phyloP scores from a whole-genome alignment of 2,888 invertebrate species.

The Girardia tigrina region DNA sequence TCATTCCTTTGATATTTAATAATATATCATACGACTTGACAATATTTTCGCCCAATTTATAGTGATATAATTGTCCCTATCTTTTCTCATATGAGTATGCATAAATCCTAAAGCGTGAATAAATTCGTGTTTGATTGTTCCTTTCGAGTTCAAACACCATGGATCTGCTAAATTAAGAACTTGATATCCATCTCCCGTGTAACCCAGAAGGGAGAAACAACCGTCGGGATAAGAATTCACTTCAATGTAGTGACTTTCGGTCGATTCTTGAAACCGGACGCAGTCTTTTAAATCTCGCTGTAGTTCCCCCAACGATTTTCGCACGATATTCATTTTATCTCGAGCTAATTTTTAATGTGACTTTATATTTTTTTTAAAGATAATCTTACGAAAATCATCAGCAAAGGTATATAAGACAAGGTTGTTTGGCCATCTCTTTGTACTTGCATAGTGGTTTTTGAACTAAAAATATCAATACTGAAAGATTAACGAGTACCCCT shows the following conservation, averaged over 20 bases:
- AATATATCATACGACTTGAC: not conserved
- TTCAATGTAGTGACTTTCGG: not conserved
- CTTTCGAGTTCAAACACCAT: not conserved
- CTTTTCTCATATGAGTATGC: not conserved
- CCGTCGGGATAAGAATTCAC: not conserved
- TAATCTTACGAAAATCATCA: not conserved
- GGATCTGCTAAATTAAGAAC: not conserved
- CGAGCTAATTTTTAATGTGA: not conserved
- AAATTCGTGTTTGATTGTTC: constrained; percentile 17
- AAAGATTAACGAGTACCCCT: too few species aligned
- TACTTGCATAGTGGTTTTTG: not conserved
- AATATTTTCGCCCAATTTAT: not conserved
- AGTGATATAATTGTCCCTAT: not conserved
- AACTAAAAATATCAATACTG: not conserved
- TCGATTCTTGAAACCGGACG: not conserved
- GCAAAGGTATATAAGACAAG: not conserved
- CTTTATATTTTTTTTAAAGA: not conserved
- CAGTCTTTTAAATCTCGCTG: not conserved
- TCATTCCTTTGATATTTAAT: too few species aligned
- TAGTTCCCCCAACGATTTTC: not conserved
- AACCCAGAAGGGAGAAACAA: not conserved
- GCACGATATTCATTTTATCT: not conserved
- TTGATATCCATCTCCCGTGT: not conserved
- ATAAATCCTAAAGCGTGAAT: constrained; percentile 2
- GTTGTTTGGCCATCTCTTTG: not conserved